Base-by-base conservation (phyloP, 1,140 invertebrate species). In the Drosophila miranda region DNA sequence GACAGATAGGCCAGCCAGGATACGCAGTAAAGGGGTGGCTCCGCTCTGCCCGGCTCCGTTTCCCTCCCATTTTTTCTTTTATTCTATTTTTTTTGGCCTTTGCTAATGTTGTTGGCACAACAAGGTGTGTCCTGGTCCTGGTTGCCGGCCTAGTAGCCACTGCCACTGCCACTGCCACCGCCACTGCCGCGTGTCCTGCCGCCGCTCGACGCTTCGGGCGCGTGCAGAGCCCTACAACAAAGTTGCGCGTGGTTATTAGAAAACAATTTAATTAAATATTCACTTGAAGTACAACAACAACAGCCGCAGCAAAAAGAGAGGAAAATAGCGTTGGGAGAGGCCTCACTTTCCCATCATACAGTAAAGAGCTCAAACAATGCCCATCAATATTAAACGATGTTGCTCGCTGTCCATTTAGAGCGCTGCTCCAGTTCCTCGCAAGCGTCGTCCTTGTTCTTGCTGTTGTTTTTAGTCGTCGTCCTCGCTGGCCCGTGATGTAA, bases 221-320 rank as follows among this genome's bases (percentile, higher is more conserved):
- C 88, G 87, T 89, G 87, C 63, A 50, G 34, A 43, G 73, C 60
- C 51, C 76, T 38, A 38, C 34, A 58, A 77, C 81, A 77, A 86
- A 86, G 81, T 81, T 75, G 82, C 78, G 82, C 82, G 59, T 75
- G 75, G 82, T 89, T 89, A 89, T 89, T 89, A 82, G 87, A 89
- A 89, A 89, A 89, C 87, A 89, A 89, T 89, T 89, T 89, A 89
- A 89, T 89, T 89, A 89, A 89, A 89, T 89, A 89, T 89, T 87
- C 87, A 89, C 87, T 89, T 83, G 87, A 89, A 89, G 49, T 72
- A 68, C 73, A 78, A 67, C 56, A 61, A 30, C 60, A 19, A 54
- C 6, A n/a, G n/a, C n/a, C 14, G 42, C 9, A 59, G 64, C 55
- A 66, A 60, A 57, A 49, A 70, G 56, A 55, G 58, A 38, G 34